Base-by-base conservation (phyloP, 2,888 invertebrate species). In the Tiliacea citrago region DNA sequence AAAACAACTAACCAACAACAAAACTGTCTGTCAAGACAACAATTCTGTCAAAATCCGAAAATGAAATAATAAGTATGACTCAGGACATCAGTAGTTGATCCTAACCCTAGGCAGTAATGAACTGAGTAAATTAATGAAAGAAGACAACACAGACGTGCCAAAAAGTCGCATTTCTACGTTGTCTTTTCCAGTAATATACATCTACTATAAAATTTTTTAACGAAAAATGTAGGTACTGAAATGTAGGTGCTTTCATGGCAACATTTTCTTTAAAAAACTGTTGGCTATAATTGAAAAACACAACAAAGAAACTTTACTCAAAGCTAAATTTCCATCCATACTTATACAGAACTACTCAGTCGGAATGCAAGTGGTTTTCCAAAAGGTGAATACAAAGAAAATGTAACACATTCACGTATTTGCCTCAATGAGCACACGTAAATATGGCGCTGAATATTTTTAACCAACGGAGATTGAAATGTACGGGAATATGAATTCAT, bases 341-440 rank as follows among this genome's bases (percentile, higher is more conserved):
- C 49, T 68, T 63, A 61, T 71, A 72, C n/a, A 75, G 55, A 87
- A 57, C 70, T 58, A 78, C 39, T 49, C 75, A 76, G 60, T 60
- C 42, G 75, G 60, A 87, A 79, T 49, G 58, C 69, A 68, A 67
- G 71, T 72, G 68, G 73, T 73, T 68, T 82, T 74, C 75, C 57
- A 77, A 71, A 78, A 68, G 66, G 62, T 70, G 67, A 65, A 67
- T 45, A 78, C 72, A 79, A 72, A 81, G 70, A 83, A 78, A 72
- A 73, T 61, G 70, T 62, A 63, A 67, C 53, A 70, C 55, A 61
- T 73, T 75, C 69, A 29, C 47, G 47, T 67, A 57, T 81, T 63
- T 75, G 68, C 73, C 39, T 85, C 77, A 86, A 76, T 80, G 79
- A 72, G 60, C 86, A 68, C 58, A 58, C 57, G 42, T 53, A 75